Base-by-base conservation (phyloP, 2,888 invertebrate genomes). In the Leptopilina syphax region DNA sequence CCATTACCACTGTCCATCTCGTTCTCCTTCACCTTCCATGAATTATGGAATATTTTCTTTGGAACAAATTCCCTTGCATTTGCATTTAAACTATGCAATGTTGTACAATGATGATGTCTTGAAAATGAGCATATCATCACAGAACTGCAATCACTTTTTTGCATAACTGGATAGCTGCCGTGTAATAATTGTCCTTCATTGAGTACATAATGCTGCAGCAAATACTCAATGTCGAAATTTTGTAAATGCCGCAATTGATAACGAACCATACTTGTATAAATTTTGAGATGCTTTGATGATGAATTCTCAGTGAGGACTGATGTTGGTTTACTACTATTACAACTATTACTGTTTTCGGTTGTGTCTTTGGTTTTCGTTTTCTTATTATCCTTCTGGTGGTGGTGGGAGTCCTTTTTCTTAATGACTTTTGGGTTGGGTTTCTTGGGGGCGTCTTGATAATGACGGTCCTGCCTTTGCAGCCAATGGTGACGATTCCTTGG, bases 91-190 rank as follows among this genome's bases (percentile, higher is more conserved):
- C 82, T 78, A 27, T 84, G 85, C 92, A 92, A 18, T 78, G 76
- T 68, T 76, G 76, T 63, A 67, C 76, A 70, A 9, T 63, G 81
- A 65, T 47, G 80, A 27, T 82, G 80, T 18, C 83, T 77, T 8
- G 70, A 80, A 63, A 88, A 86, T 79, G 95, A 94, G 88, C 94
- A 94, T 78, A 96, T 94, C 85, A 95, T 93, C 7, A 95, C 95
- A 86, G 94, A 93, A 63, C 94, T 94, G 2, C 94, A 94, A 84
- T 94, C 93, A 10, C 93, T 90, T 76, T 93, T 93, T 83, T 94
- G 94, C 86, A 95, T 95, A 8, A 96, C 92, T 0, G 97, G 97
- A 88, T 95, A 97, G 1, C 97, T 96, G 83, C 95, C 93, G 12
- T 94, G 93, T 85, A 94, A 93, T 91, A 96, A 92, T 81, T 95